A percentile compares a stretch with the other conserved stretches of the same genome.
Conservation (phyloP, 2,888 invertebrate genomes). For the Artemia sinica region DNA sequence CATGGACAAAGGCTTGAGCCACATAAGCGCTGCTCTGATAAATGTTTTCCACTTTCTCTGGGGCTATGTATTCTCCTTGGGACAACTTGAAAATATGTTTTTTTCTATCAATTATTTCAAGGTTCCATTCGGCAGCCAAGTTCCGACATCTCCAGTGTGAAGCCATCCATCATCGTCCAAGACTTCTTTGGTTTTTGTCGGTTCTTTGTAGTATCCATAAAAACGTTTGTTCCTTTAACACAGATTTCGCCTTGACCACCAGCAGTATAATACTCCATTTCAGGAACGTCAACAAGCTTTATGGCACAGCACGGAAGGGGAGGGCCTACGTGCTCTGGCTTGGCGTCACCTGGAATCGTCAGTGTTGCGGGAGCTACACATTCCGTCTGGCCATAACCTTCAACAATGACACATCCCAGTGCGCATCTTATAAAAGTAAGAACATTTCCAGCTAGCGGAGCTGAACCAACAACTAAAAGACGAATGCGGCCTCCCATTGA, state of each 20-base stretch:
- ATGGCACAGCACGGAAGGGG: slow-evolving; percentile 86
- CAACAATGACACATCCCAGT: slow-evolving; percentile 74
- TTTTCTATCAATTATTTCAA: slow-evolving; percentile 87
- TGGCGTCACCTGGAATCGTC: slow-evolving; percentile 45
- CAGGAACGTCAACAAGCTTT: slow-evolving; percentile 89
- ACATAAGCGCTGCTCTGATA: slow-evolving; percentile 84
- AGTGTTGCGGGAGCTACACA: slow-evolving; percentile 77
- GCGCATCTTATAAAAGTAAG: slow-evolving; percentile 84
- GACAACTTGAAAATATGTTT: slow-evolving; percentile 96
- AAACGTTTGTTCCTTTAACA: slow-evolving; percentile 82
- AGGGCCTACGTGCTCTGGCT: slow-evolving; percentile 66
- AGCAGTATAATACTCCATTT: slow-evolving; percentile 83
- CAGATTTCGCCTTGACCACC: slow-evolving; percentile 82
- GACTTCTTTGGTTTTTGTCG: slow-evolving; percentile 75
- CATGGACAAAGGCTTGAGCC: slow-evolving; percentile 88
- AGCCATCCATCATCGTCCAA: slow-evolving; percentile 82
- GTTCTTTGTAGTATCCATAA: slow-evolving; percentile 82
- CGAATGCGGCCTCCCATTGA: slow-evolving; percentile 78
- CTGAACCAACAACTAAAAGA: slow-evolving; percentile 84
- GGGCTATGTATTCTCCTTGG: slow-evolving; percentile 95
- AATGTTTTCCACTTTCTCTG: slow-evolving; percentile 94
- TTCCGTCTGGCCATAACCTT: slow-evolving; percentile 88
- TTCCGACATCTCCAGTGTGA: slow-evolving; percentile 92
- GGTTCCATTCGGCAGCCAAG: slow-evolving; percentile 85
- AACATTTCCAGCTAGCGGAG: slow-evolving; percentile 80